Conservation (phyloP, 2,113 vertebrate species). For the Gulo gulo region DNA sequence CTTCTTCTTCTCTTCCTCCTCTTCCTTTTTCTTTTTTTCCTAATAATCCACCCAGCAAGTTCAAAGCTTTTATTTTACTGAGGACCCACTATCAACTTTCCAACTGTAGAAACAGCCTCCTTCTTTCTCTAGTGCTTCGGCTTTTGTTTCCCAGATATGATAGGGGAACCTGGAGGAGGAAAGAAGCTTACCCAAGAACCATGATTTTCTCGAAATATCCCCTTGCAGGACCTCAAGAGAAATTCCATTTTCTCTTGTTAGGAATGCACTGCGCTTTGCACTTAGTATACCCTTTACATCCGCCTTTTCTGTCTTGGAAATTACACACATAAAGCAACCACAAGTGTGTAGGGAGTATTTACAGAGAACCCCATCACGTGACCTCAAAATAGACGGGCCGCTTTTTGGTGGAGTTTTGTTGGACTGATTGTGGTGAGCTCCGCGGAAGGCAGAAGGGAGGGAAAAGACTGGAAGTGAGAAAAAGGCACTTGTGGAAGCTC, state of each 20-base stretch:
- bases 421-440: background rate
- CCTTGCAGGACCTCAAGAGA: background rate
- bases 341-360: background rate
- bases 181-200: background rate
- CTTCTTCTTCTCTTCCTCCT: background rate
- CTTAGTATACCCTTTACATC: background rate
- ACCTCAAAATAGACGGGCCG: background rate
- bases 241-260: background rate
- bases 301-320: conserved; percentile 34
- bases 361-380: background rate
- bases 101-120: background rate
- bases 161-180: background rate
- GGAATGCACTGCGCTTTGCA: background rate
- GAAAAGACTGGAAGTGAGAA: conserved; percentile 41
- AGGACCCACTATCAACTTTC: background rate
- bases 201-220: background rate
- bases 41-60: background rate
- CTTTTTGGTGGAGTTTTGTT: conserved; percentile 38
- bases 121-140: background rate
- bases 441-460: background rate
- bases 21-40: background rate
- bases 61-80: background rate
- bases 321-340: background rate
- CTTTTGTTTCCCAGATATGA: background rate
- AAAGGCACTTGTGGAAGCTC: conserved; percentile 52